Evolutionary conservation across 2,113 vertebrate species (phyloP).

Genomic region (Pandion haliaetus): DNA sequence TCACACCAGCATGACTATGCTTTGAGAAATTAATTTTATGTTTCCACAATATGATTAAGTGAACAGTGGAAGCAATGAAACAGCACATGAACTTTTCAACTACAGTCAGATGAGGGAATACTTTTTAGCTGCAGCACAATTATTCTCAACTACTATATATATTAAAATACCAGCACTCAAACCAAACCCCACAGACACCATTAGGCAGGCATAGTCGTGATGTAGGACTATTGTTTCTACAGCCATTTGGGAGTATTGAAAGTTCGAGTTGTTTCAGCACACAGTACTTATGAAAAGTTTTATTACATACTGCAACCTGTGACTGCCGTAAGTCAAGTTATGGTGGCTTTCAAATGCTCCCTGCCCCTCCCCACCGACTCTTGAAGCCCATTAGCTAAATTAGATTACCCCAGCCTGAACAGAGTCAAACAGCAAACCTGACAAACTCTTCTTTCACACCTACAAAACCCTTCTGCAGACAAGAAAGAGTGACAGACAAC

Average conservation of each 20-base stretch:
- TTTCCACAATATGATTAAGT: background rate
- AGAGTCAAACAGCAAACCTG: background rate
- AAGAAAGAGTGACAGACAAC: background rate
- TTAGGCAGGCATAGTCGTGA: background rate
- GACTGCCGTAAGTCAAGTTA: background rate
- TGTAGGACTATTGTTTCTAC: background rate
- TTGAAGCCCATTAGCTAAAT: background rate
- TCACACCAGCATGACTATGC: background rate
- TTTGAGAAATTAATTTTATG: background rate
- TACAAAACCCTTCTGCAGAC: background rate
- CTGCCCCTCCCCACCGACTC: background rate
- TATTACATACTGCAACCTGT: background rate
- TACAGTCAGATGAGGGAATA: background rate
- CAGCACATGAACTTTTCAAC: conserved; percentile 7
- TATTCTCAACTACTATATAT: background rate
- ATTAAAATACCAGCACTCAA: background rate
- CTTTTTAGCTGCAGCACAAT: background rate
- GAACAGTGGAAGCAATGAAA: background rate
- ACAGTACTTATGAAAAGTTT: background rate
- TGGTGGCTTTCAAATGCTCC: background rate
- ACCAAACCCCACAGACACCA: background rate
- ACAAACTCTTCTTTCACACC: background rate
- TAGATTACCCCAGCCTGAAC: background rate
- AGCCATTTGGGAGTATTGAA: background rate
- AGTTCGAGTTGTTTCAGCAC: background rate